Percentiles rank a stretch among this genome's conserved stretches.
phyloP scores from a whole-genome alignment of 2,888 invertebrate species.

The Lithophane semibrunnea region DNA sequence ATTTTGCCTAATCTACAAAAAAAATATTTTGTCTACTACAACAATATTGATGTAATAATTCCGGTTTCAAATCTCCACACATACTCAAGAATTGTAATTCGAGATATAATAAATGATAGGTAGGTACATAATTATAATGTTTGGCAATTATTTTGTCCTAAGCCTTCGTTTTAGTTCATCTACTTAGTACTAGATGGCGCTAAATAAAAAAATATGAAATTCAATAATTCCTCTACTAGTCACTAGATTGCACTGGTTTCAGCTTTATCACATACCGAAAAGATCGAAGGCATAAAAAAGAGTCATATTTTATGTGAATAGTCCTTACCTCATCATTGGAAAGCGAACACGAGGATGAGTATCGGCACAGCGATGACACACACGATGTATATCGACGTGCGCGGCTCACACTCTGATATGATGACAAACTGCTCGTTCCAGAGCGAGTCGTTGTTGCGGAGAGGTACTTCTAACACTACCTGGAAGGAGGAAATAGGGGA shows the following conservation, averaged over 20 bases:
- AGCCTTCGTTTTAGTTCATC: not conserved
- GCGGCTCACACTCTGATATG: constrained; percentile 93
- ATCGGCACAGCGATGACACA: constrained; percentile 94
- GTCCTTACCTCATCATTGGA: constrained; percentile 87
- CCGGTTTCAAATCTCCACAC: not conserved
- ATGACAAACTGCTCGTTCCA: constrained; percentile 94
- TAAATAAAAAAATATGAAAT: constrained; percentile 2
- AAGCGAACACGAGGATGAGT: constrained; percentile 93
- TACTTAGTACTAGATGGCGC: not conserved
- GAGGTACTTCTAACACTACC: constrained; percentile 93
- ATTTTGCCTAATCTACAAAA: not conserved
- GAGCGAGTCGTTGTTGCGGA: constrained; percentile 91
- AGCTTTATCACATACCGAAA: not conserved
- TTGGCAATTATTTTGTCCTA: not conserved
- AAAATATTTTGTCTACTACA: not conserved
- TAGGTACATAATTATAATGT: not conserved
- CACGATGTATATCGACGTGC: constrained; percentile 92
- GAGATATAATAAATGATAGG: no score
- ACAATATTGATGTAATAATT: constrained; percentile 1
- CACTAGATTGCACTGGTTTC: constrained; percentile 21
- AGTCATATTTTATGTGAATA: not conserved
- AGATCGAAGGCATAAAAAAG: not conserved
- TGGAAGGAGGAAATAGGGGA: constrained; percentile 64
- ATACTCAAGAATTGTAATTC: not conserved
- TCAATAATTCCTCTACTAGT: accelerated